A percentile compares a stretch with the other conserved stretches of the same genome.
Evolutionary conservation across 2,113 vertebrate genomes (phyloP).

Genomic region (Calcarius ornatus): DNA sequence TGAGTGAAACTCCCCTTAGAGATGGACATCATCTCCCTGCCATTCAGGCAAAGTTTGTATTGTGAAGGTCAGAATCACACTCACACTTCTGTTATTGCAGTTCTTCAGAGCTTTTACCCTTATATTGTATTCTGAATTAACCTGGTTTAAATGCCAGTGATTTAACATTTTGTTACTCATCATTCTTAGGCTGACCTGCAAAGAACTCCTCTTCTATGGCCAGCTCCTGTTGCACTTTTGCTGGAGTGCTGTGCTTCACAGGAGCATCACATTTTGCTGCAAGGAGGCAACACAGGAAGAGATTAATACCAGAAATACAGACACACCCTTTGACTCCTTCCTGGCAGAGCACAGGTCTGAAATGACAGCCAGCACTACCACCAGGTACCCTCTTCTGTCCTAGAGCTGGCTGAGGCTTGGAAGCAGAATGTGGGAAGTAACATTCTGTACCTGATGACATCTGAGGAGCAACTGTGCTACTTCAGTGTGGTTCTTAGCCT

Average conservation of each 20-base stretch:
- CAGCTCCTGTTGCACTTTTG: background rate
- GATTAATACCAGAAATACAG: background rate
- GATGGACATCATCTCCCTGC: background rate
- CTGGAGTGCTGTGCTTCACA: slow-evolving; percentile 44
- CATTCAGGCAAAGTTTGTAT: background rate
- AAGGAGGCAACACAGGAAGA: background rate
- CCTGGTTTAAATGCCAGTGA: background rate
- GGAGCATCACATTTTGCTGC: background rate
- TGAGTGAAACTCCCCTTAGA: accelerated
- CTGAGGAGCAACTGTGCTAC: background rate
- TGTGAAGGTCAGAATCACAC: background rate
- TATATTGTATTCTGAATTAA: background rate
- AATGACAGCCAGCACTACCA: background rate
- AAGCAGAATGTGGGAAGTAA: background rate
- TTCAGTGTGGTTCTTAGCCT: background rate
- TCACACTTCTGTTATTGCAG: background rate
- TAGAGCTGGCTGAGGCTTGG: background rate
- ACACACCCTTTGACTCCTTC: background rate
- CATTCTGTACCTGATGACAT: background rate
- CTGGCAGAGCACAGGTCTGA: accelerated
- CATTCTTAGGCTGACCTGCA: slow-evolving; percentile 73
- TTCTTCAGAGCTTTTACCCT: background rate
- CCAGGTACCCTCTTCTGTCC: background rate
- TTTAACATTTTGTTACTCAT: background rate
- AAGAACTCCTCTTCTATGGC: slow-evolving; percentile 68